Evolutionary conservation across 2,797 vertebrate genomes (phyloP), one percentile per base, ranked within the genome.

Genomic region (Aselliscus stoliczkanus): DNA sequence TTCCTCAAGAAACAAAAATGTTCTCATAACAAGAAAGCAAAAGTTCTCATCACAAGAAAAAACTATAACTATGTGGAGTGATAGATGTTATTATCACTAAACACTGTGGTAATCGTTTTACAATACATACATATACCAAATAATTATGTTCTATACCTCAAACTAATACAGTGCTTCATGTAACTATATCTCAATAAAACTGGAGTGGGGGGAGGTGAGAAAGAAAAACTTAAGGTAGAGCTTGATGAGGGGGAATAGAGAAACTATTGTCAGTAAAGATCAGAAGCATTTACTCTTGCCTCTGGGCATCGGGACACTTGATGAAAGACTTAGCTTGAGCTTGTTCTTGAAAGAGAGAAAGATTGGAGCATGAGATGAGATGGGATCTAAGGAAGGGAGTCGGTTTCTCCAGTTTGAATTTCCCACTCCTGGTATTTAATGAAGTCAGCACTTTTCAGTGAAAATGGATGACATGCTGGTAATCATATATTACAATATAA

Each of bases 1-100:
- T 87, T 82, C 34, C 50, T 94, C 23, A 93, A 39, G 67, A 95
- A 88, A 93, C 37, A 54, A 73, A 92, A 77, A 64, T 75, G 7
- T 42, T 47, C 50, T 86, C 39, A 54, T 75, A n/a, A 83, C 47
- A 75, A 75, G 25, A 67, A 77, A 52, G 72, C 47, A 44, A 75
- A 54, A 6, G 34, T 77, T 34, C 52, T 90, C 29, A 44, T 70
- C 15, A 11, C 39, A 90, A 70, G 34, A 47, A 54, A 73, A 73
- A 81, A 88, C 44, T 29, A 17, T 73, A 52, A 54, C 44, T 31
- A 34, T 73, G 17, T 80, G 76, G 70, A 23, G 27, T 73, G 37
- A 37, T 65, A 21, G 56, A 34, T 73, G 20, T 73, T 93, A 56
- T 42, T 42, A 42, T 42, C 72, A 13, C 29, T 85, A 69, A 69